Conservation (phyloP, 2,113 vertebrate species). For the Enhydra lutris region DNA sequence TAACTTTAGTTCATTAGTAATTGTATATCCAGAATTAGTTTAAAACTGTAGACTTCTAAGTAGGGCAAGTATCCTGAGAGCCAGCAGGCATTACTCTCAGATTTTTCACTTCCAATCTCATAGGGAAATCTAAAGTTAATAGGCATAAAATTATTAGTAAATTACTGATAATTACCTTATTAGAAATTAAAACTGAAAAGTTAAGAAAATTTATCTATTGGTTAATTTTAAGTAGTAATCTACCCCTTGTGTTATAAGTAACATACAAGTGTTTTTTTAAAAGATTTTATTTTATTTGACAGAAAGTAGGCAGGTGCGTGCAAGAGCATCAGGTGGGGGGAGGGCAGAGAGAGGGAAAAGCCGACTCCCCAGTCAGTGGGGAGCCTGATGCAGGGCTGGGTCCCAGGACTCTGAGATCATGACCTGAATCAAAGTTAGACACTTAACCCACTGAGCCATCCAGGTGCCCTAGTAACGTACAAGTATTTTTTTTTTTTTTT, state of each 20-base stretch:
- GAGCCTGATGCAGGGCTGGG: background rate
- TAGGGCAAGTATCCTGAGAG: constrained; percentile 22
- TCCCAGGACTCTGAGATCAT: background rate
- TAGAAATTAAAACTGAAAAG: constrained; percentile 18
- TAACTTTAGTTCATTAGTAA: constrained; percentile 39
- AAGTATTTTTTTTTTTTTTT: background rate
- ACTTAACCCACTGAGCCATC: background rate
- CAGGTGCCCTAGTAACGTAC: background rate
- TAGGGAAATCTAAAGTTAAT: constrained; percentile 30
- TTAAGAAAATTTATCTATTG: background rate
- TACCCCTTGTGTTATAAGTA: background rate
- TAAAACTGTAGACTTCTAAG: constrained; percentile 29
- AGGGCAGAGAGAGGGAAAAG: background rate
- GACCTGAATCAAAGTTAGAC: background rate
- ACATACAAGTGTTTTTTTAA: background rate
- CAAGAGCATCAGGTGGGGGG: background rate
- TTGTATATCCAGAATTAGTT: background rate
- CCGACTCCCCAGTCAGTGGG: background rate
- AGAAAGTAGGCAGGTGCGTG: background rate
- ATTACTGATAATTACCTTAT: background rate
- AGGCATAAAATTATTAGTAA: constrained; percentile 43
- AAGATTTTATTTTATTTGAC: background rate
- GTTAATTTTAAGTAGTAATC: background rate
- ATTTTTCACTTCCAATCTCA: constrained; percentile 14
- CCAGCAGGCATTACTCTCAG: constrained; percentile 36